Evolutionary conservation across 92 coral and sea anemone genomes (phyloP), one percentile per base, ranked within the genome.

Genomic region (Palythoa caribaeorum): DNA sequence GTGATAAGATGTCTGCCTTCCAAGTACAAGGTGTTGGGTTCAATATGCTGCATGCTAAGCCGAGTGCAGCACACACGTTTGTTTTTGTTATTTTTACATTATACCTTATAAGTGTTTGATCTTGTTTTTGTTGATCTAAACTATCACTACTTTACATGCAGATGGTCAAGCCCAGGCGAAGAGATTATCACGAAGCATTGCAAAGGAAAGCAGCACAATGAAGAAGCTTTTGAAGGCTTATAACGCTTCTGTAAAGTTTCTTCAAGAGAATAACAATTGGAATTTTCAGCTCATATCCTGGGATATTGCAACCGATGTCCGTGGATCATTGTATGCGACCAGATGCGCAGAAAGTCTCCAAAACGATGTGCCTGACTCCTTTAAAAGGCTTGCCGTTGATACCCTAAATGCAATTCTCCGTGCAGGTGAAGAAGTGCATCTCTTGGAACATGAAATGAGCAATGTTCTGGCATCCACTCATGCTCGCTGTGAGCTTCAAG

Each of bases 131-230:
- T 35, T 44, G 54, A 75, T 52, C 51, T 44, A 16, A 15, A 36
- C 36, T 50, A 40, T 51, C 70, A n/a, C 71, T 83, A 37, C 84
- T 44, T 21, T 68, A 68, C 72, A 68, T 84, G n/a, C 50, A 93
- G 96, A 83, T 90, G 95, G 93, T 48, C 95, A 93, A 65, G 87
- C 86, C 2, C 95, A 88, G 53, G 89, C 95, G 16, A 88, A 90
- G 70, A 89, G 92, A 5, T 77, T 90, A 17, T 14, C 79, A 5
- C 88, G 76, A 20, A 80, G 84, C 54, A 80, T 93, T 36, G 84
- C 90, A 69, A 93, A 86, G 74, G 93, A 93, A 51, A 87, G 92
- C 73, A 62, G 75, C 75, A 87, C 76, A 9, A 44, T 93, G 38
- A 79, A 86, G 85, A 92, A 88, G 71, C 87, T 76, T 9, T 73